Base-by-base conservation (phyloP, 2,888 invertebrate species). In the Xylocampa areola region DNA sequence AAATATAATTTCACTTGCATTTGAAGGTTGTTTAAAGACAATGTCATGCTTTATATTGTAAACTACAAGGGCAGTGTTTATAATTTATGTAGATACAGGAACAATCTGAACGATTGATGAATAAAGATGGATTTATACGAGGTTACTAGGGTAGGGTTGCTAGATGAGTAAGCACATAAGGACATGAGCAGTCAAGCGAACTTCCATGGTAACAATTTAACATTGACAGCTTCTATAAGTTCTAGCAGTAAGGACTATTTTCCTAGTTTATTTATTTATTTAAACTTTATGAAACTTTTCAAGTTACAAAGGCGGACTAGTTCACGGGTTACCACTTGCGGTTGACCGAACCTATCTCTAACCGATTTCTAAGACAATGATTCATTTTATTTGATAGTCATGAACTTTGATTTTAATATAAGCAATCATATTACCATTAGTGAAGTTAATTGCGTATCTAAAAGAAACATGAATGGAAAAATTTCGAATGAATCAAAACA, bases 31-130 rank as follows among this genome's bases (percentile, higher is more conserved):
- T 17, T 29, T 35, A 29, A 48, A 59, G 61, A 60, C 85, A 87
- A 84, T 84, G 81, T 83, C 83, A 80, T 35, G 36, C 61, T 73
- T 74, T 61, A 72, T 59, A 54, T n/a, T n/a, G n/a, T 55, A 58
- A 73, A 68, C 67, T 59, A 57, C 83, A 85, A 84, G 81, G 84
- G 77, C 76, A 79, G 29, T 63, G 10, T 66, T 74, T 77, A 63
- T 66, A 73, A 73, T 79, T 75, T 78, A 82, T 86, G 77, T 55
- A 68, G 65, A 80, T 77, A 45, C 58, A 43, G 77, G 84, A 87
- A 84, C 77, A 77, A 77, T 86, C 84, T 86, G 81, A 82, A 77
- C 62, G 55, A 35, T 39, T 49, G 50, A 73, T 79, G 68, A 70
- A 79, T 69, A 71, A 68, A 71, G 61, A 68, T 74, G 40, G 36